These are phyloP conservation scores for Chirona hameri DNA, from an alignment of 2,888 invertebrate species.

Conservation along the genomic window DNA sequence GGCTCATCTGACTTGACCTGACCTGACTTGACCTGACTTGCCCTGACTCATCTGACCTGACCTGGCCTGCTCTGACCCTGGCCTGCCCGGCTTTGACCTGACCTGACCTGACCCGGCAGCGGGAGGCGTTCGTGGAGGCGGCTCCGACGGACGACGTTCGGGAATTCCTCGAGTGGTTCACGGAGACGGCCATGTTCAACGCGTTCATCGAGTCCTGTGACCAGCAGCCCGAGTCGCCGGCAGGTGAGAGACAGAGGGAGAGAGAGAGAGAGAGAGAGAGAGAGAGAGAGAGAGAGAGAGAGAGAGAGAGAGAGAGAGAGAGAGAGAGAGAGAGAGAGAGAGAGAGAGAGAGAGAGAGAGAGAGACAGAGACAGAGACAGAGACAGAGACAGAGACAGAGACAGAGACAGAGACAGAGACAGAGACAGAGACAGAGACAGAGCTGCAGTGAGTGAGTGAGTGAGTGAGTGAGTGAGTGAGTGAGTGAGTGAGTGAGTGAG, in stretches of 20 bases:
- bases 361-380: no score
- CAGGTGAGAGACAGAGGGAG: constrained; percentile 44
- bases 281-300: constrained; percentile 49
- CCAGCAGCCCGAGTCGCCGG: constrained; percentile 43
- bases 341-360: neutral
- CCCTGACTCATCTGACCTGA: no score
- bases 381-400: no score
- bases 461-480: no score
- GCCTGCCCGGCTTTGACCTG: constrained; percentile 35
- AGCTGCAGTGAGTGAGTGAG: no score
- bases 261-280: constrained; percentile 44
- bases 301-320: constrained; percentile 43
- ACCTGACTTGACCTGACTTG: no score
- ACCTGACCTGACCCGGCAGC: constrained; percentile 42
- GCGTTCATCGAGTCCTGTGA: constrained; percentile 43
- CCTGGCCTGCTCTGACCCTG: neutral
- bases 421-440: no score
- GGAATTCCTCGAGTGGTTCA: constrained; percentile 42
- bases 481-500: no score
- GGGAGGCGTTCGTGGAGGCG: constrained; percentile 43
- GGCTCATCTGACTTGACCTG: no score
- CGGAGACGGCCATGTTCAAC: constrained; percentile 42
- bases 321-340: neutral
- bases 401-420: no score
- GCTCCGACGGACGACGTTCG: constrained; percentile 41